These are phyloP conservation scores for Platichthys stellatus DNA, from an alignment of 2,113 vertebrate genomes.

Conservation along the genomic window DNA sequence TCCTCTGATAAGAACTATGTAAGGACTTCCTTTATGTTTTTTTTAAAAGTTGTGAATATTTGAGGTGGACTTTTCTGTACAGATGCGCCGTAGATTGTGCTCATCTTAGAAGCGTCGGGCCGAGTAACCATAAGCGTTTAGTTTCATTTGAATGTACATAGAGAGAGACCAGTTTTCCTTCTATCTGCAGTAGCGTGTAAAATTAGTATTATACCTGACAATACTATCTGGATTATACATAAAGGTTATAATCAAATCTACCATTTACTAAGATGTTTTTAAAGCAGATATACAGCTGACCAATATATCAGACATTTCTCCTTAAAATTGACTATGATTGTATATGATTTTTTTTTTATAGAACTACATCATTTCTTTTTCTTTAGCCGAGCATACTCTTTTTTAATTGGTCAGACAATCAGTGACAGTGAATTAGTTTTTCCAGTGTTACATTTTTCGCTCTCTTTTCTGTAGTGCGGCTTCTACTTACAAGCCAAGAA, in stretches of 20 bases:
- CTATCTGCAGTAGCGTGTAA: constrained; percentile 67
- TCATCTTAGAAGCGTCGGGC: constrained; percentile 59
- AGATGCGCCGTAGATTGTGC: constrained; percentile 63
- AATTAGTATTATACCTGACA: constrained; percentile 65
- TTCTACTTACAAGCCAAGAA: constrained; percentile 75
- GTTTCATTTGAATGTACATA: constrained; percentile 77
- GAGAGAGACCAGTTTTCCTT: constrained; percentile 60
- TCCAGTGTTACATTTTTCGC: constrained; percentile 62
- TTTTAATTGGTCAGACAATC: constrained; percentile 76
- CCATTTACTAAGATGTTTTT: constrained; percentile 69
- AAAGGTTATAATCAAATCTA: constrained; percentile 52
- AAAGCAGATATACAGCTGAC: constrained; percentile 68
- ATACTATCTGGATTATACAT: constrained; percentile 64
- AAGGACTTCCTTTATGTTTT: constrained; percentile 60
- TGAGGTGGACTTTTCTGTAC: constrained; percentile 65
- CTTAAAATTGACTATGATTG: constrained; percentile 77
- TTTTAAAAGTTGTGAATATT: constrained; percentile 68
- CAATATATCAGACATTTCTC: constrained; percentile 72
- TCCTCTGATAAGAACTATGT: constrained; percentile 73
- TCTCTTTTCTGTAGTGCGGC: constrained; percentile 74
- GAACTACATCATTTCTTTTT: constrained; percentile 56
- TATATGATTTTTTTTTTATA: constrained; percentile 72
- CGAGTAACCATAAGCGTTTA: constrained; percentile 49
- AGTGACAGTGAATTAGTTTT: constrained; percentile 69
- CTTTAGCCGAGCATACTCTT: constrained; percentile 39